Percentiles rank a stretch among this genome's conserved stretches.
Evolutionary conservation across 2,113 vertebrate species (phyloP).

Genomic region (Cercocebus atys): DNA sequence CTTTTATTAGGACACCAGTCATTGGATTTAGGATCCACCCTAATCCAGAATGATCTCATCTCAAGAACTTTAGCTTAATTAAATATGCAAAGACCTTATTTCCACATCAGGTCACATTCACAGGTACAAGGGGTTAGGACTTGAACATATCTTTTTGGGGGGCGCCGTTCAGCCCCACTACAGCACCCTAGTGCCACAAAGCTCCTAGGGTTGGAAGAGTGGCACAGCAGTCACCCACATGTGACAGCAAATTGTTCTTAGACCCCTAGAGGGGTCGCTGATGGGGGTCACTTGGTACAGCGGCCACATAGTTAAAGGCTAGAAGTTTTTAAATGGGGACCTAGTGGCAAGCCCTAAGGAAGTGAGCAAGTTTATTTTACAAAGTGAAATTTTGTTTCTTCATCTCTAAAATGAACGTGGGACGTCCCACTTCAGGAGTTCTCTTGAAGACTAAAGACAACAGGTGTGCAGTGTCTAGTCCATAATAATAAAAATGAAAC

Average conservation of each 20-base stretch:
- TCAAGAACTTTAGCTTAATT: neutral
- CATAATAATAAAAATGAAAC: neutral
- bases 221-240: rapidly evolving
- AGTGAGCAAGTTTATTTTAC: neutral
- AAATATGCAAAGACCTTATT: neutral
- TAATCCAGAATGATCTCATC: neutral
- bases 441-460: neutral
- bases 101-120: neutral
- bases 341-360: neutral
- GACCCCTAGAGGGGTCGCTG: neutral
- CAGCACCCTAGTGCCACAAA: neutral
- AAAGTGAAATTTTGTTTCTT: neutral
- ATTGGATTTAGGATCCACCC: neutral
- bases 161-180: neutral
- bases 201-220: neutral
- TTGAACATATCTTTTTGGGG: neutral
- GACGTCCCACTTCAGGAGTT: neutral
- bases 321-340: neutral
- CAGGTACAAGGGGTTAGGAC: neutral
- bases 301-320: neutral
- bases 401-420: neutral
- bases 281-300: neutral
- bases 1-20: neutral
- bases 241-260: neutral
- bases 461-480: neutral